phyloP scores from a whole-genome alignment of 2,113 vertebrate genomes.

The Limnothrissa miodon region DNA sequence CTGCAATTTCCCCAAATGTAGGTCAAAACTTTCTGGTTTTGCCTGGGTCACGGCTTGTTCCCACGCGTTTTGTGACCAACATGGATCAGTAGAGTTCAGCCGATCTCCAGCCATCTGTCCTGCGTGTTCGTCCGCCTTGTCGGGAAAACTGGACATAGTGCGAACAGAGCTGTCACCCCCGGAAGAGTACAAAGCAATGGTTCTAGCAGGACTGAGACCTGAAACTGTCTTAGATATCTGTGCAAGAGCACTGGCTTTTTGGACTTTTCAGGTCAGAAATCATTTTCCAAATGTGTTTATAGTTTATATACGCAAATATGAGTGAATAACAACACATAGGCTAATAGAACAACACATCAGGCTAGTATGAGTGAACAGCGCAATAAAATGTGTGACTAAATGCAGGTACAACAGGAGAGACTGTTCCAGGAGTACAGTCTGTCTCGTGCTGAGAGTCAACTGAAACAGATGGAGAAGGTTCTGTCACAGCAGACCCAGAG shows the following conservation, averaged over 20 bases:
- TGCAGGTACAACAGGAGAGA: slow-evolving; percentile 83
- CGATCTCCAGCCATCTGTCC: slow-evolving; percentile 82
- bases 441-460: slow-evolving; percentile 75
- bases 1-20: slow-evolving; percentile 86
- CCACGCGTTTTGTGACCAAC: slow-evolving; percentile 87
- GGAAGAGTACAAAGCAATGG: slow-evolving; percentile 88
- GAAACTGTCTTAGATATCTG: slow-evolving; percentile 84
- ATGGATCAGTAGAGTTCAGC: slow-evolving; percentile 84
- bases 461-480: slow-evolving; percentile 85
- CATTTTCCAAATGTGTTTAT: neutral
- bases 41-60: slow-evolving; percentile 89
- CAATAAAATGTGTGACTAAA: neutral
- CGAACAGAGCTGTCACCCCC: slow-evolving; percentile 82
- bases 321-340: too few relatives aligned
- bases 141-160: slow-evolving; percentile 84
- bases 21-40: slow-evolving; percentile 76
- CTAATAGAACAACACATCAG: too few relatives aligned
- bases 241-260: slow-evolving; percentile 81
- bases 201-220: slow-evolving; percentile 80
- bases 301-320: too few relatives aligned
- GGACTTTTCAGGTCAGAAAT: slow-evolving; percentile 82
- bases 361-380: too few relatives aligned
- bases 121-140: slow-evolving; percentile 81
- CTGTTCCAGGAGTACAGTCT: slow-evolving; percentile 84
- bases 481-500: slow-evolving; percentile 83